Evolutionary conservation across 1,140 invertebrate species (phyloP), one percentile per base, ranked within the genome.

Genomic region (Gryllus bimaculatus): DNA sequence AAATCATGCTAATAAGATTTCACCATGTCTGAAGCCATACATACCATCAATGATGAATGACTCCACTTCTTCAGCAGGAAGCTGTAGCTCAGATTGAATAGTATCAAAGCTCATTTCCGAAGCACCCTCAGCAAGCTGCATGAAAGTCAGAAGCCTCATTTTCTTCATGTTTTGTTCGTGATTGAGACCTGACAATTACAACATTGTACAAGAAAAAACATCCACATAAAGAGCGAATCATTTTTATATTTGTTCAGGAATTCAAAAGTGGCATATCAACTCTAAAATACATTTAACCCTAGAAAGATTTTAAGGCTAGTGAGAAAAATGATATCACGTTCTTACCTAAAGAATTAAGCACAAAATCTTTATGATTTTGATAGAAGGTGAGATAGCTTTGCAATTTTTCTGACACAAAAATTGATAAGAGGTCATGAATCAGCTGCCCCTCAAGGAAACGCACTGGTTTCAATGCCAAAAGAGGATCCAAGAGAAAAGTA

Each of bases 131-230:
- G 96, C 96, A 85, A 99, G 90, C 85, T 98, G 96, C 95, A 99
- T 98, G 83, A 99, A 98, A 5, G 96, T 97, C 20, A 99, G 84
- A 81, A 98, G 87, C 79, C 96, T 90, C 97, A 99, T 98, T 86
- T 99, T 99, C 82, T 96, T 94, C 87, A 98, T 91, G 84, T 98
- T 98, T 83, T 96, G 92, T 83, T 98, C 95, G 86, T 99, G 97
- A 83, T 96, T 95, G 39, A 98, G 86, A 79, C 93, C 93, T 92
- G 84, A 18, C 79, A 74, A 66, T 66, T 66, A 18, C 54, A 66
- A 66, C 54, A 7, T 66, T 13, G 2, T 66, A 3, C 0, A 13
- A 66, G 18, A 66, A 66, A 66, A 66, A 13, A 7, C 54, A 66
- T n/a, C n/a, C 10, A 3, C 54, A 66, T 66, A 74, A n/a, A n/a